Conservation (phyloP, 2,888 invertebrate genomes). For the Ariolimax columbianus region DNA sequence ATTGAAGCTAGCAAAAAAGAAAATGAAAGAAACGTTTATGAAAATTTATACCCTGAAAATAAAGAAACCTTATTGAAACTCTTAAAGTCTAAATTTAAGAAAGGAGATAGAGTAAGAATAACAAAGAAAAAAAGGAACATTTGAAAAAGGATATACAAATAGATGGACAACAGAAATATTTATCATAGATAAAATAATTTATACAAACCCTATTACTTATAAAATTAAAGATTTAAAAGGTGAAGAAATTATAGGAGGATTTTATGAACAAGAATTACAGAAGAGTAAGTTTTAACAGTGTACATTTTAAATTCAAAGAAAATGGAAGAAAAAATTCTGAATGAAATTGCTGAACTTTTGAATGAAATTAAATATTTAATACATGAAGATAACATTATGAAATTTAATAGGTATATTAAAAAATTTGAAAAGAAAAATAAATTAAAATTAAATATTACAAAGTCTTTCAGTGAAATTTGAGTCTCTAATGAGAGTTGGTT, state of each 20-base stretch:
- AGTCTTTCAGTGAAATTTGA: too few species aligned
- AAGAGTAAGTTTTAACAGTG: not conserved
- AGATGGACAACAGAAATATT: slow-evolving; percentile 11
- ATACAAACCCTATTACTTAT: slow-evolving; percentile 1
- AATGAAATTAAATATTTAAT: too few species aligned
- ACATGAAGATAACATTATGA: too few species aligned
- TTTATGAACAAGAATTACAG: not conserved
- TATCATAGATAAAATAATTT: not conserved
- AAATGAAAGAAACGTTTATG: not conserved
- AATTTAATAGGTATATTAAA: too few species aligned
- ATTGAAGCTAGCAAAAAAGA: too few species aligned
- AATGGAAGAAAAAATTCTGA: too few species aligned
- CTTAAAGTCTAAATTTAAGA: not conserved
- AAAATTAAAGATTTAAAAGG: not conserved
- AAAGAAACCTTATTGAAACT: not conserved
- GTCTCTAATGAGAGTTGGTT: too few species aligned
- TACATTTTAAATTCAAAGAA: too few species aligned
- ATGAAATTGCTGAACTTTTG: too few species aligned
- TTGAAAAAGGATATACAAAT: not conserved
- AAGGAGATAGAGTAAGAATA: not conserved
- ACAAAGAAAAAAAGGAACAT: not conserved
- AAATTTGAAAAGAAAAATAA: too few species aligned
- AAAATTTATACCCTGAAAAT: not conserved
- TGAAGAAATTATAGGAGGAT: not conserved
- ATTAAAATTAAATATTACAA: too few species aligned